A percentile compares a stretch with the other conserved stretches of the same genome.
Evolutionary conservation across 2,113 vertebrate species (phyloP).

Genomic region (Tragelaphus scriptus): DNA sequence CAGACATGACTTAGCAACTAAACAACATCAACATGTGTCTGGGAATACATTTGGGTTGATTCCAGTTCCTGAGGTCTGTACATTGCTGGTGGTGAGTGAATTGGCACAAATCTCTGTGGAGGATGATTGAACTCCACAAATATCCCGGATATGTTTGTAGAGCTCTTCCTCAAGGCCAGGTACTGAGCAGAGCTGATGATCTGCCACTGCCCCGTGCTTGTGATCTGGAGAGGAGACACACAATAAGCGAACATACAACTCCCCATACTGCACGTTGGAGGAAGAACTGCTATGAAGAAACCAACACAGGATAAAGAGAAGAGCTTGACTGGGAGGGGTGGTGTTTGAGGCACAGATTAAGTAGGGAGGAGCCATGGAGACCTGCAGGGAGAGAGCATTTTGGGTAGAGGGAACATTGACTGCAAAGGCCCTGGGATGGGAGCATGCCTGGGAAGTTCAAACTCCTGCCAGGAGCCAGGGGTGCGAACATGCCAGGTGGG

Average conservation of each 20-base stretch:
- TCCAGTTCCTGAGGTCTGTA: background rate
- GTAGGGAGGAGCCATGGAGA: background rate
- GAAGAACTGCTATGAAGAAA: background rate
- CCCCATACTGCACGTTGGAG: fast-evolving
- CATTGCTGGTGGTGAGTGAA: background rate
- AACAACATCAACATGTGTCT: background rate
- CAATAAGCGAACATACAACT: too few relatives aligned
- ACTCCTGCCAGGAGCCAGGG: background rate
- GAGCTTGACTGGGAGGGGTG: background rate
- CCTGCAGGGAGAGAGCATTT: background rate
- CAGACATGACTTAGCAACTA: background rate
- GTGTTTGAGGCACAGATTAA: background rate
- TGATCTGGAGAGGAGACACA: background rate
- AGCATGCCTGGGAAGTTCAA: background rate
- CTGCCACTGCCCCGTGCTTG: background rate
- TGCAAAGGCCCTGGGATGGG: background rate
- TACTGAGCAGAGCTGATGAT: background rate
- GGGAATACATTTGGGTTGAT: background rate
- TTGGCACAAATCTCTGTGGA: background rate
- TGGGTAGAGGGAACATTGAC: background rate
- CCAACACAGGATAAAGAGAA: too few relatives aligned
- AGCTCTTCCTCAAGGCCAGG: background rate
- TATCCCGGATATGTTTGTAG: background rate
- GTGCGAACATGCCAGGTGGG: background rate
- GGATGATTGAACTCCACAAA: background rate